Percentiles rank a stretch among this genome's conserved stretches.
Evolutionary conservation across 2,113 vertebrate genomes (phyloP).

Genomic region (Ellobius talpinus): DNA sequence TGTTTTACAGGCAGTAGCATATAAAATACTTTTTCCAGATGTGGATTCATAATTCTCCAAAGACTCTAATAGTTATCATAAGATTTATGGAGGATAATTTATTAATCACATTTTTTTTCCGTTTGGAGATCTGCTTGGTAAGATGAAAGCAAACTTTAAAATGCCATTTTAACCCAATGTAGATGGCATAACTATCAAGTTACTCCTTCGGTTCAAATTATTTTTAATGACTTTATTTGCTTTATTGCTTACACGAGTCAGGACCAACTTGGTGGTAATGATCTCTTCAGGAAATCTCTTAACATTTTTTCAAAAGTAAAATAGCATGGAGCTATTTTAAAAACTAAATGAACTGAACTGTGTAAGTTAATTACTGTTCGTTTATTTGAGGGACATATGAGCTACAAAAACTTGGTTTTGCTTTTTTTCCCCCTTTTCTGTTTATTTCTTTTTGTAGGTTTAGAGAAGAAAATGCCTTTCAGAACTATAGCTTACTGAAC

Average conservation of each 20-base stretch:
- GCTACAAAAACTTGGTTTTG: slow-evolving; percentile 82
- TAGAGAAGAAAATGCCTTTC: slow-evolving; percentile 83
- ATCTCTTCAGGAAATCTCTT: slow-evolving; percentile 86
- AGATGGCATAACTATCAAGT: slow-evolving; percentile 90
- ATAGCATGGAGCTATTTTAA: slow-evolving; percentile 77
- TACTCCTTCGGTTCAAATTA: slow-evolving; percentile 92
- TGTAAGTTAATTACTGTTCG: slow-evolving; percentile 75
- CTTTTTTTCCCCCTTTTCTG: no score
- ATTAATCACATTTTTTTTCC: slow-evolving; percentile 91
- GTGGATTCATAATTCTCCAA: slow-evolving; percentile 92
- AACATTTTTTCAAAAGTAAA: slow-evolving; percentile 84
- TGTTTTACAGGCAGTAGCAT: slow-evolving; percentile 90
- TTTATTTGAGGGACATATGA: slow-evolving; percentile 83
- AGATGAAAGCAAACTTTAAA: slow-evolving; percentile 92
- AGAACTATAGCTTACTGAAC: slow-evolving; percentile 73
- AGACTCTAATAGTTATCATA: slow-evolving; percentile 92
- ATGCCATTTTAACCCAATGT: slow-evolving; percentile 90
- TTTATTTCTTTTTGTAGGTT: slow-evolving; percentile 77
- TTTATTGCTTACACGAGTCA: slow-evolving; percentile 89
- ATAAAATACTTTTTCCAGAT: slow-evolving; percentile 93
- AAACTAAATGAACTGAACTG: slow-evolving; percentile 82
- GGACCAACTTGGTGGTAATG: slow-evolving; percentile 88
- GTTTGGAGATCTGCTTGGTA: slow-evolving; percentile 88
- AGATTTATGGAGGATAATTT: slow-evolving; percentile 94
- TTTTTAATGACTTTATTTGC: slow-evolving; percentile 92